These are phyloP conservation scores for Mastacembelus armatus DNA, from an alignment of 2,797 vertebrate genomes.

Conservation along the genomic window DNA sequence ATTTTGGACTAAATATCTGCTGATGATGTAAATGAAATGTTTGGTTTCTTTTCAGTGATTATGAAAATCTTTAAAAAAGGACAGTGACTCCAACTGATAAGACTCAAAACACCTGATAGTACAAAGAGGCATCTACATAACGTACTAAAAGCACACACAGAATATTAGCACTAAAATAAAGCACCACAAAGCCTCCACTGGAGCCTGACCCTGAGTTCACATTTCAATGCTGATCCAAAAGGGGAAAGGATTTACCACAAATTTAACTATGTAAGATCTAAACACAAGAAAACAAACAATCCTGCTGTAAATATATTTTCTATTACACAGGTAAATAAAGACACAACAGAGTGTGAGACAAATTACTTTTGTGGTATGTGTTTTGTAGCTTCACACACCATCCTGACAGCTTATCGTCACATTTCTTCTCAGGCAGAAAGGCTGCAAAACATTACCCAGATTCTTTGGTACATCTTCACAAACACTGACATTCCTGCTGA, in stretches of 20 bases:
- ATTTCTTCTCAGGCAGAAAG: not conserved
- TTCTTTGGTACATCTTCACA: constrained; percentile 17
- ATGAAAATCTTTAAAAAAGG: constrained; percentile 16
- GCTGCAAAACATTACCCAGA: not conserved
- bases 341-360: too few relatives aligned
- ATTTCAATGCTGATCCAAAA: not conserved
- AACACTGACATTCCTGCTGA: constrained; percentile 9
- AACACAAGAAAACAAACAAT: not conserved
- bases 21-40: too few relatives aligned
- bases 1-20: too few relatives aligned
- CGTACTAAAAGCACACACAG: not conserved
- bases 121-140: not conserved
- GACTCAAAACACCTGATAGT: not conserved
- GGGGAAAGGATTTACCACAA: not conserved
- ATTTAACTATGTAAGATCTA: not conserved
- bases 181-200: not conserved
- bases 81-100: constrained; percentile 58
- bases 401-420: not conserved
- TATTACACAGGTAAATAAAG: too few relatives aligned
- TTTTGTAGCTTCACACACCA: not conserved
- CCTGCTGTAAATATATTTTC: too few relatives aligned
- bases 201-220: not conserved
- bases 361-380: not conserved
- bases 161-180: not conserved
- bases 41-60: too few relatives aligned